These are phyloP conservation scores for Saturnia japonica DNA, from an alignment of 2,888 invertebrate genomes.

Conservation along the genomic window DNA sequence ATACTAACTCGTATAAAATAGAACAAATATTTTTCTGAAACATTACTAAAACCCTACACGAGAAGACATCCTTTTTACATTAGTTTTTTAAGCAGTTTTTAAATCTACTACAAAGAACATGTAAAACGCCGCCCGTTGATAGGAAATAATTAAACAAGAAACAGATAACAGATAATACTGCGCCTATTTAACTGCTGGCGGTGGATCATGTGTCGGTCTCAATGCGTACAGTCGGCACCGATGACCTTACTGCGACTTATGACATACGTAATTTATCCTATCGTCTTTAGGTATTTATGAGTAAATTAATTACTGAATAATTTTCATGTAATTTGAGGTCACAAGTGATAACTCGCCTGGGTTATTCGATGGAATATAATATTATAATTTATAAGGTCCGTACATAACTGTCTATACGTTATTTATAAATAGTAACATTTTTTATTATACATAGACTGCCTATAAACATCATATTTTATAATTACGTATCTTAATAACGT, in stretches of 20 bases:
- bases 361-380: neutral
- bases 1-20: too few relatives aligned
- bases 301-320: conserved; percentile 65
- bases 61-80: neutral
- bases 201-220: conserved; percentile 57
- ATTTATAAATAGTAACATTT: neutral
- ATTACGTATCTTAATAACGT: too few relatives aligned
- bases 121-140: conserved; percentile 58
- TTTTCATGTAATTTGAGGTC: conserved; percentile 47
- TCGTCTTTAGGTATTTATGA: conserved; percentile 51
- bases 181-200: conserved; percentile 66
- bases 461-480: too few relatives aligned
- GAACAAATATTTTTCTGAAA: neutral
- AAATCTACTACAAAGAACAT: conserved; percentile 27
- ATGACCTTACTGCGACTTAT: conserved; percentile 45
- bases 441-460: too few relatives aligned
- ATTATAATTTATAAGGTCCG: neutral
- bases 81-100: neutral
- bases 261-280: conserved; percentile 33
- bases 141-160: conserved; percentile 68
- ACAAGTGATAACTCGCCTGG: neutral
- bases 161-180: conserved; percentile 62
- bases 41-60: neutral
- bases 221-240: conserved; percentile 51
- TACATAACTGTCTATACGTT: neutral